Evolutionary conservation across 2,113 vertebrate species (phyloP), one percentile per base, ranked within the genome.

Genomic region (Passer domesticus): DNA sequence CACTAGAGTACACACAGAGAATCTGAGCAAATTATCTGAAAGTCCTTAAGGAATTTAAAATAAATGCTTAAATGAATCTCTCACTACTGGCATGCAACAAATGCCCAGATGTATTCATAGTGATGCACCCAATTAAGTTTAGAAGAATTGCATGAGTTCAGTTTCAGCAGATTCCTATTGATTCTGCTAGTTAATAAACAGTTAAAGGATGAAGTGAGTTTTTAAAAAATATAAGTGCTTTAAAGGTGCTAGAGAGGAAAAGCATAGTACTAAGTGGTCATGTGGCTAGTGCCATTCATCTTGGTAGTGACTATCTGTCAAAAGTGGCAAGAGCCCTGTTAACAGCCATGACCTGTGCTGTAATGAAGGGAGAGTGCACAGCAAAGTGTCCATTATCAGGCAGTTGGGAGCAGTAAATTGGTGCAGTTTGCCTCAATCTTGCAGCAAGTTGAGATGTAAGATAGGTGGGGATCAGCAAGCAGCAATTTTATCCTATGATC

Each of bases 391-490:
- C 98, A 99, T 98, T 98, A 99, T 98, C 97, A 98, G 98, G 97
- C 98, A 96, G 98, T 98, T 98, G 98, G 98, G 98, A 98, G 98
- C 98, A 98, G 98, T 98, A 98, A 99, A 98, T 98, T 98, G 98
- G 97, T 98, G 98, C 98, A 98, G 98, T 99, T 99, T 98, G 98
- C 98, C 97, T 98, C 97, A 98, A 98, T 98, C 98, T 98, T 98
- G 96, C 97, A 95, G 97, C 98, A 98, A 98, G 98, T 97, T 98
- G 98, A 98, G 98, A 98, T 98, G 98, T 98, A 97, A 98, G 98
- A 98, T 98, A 98, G 98, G 98, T 98, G 97, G 96, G 97, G 98
- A 97, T 98, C 96, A 97, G 97, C 97, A 96, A 98, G 98, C 98
- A 98, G 98, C 98, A 98, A 98, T 98, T 99, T 99, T 98, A 98